phyloP scores from a whole-genome alignment of 37 sponge, comb jelly and placozoan genomes.

The Theonella swinhoei region DNA sequence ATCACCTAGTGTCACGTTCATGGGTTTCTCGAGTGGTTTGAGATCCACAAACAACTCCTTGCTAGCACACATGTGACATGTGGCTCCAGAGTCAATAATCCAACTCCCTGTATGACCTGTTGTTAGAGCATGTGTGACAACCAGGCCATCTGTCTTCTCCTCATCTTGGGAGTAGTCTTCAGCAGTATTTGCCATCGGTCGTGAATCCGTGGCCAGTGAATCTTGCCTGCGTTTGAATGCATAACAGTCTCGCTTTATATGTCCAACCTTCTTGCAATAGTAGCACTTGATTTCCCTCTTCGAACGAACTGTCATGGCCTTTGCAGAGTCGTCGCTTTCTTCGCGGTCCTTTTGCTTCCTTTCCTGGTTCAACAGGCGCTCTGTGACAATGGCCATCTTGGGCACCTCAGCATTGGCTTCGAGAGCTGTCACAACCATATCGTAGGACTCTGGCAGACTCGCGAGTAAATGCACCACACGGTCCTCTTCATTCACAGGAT shows the following conservation, averaged over 20 bases:
- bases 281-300: constrained; percentile 15
- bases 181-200: neutral
- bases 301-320: neutral
- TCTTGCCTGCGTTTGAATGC: no score
- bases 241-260: constrained; percentile 17
- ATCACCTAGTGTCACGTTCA: constrained; percentile 18
- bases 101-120: neutral
- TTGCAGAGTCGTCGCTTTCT: neutral
- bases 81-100: constrained; percentile 41
- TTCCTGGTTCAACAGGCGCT: constrained; percentile 42
- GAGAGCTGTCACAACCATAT: constrained; percentile 58
- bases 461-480: no score
- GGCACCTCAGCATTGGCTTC: no score
- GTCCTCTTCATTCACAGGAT: constrained; percentile 41
- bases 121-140: no score
- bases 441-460: constrained; percentile 56
- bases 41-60: constrained; percentile 1
- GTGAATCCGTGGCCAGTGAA: neutral
- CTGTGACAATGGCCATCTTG: constrained; percentile 52
- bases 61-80: constrained; percentile 24
- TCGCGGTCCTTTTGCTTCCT: constrained; percentile 27
- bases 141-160: no score
- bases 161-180: neutral
- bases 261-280: constrained; percentile 17
- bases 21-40: neutral